Conservation (phyloP, 1,140 invertebrate genomes). For the Drosophila micromelanica region DNA sequence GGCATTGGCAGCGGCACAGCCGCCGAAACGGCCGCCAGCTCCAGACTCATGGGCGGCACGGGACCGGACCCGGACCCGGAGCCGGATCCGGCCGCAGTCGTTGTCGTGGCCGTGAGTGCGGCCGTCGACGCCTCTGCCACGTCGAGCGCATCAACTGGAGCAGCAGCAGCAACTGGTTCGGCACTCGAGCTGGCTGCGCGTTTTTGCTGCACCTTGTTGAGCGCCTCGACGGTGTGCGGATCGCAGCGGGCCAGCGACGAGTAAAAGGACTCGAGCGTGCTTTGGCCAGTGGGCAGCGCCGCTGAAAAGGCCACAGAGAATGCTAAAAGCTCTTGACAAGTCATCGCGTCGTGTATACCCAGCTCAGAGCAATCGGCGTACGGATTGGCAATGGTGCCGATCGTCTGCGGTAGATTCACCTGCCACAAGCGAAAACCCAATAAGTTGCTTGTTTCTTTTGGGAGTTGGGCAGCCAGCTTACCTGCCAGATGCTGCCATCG, state of each 20-base stretch:
- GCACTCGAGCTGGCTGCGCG: slow-evolving; percentile 1
- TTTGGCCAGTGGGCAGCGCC: slow-evolving; percentile 94
- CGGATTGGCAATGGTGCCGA: slow-evolving; percentile 78
- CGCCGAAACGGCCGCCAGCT: slow-evolving; percentile 37
- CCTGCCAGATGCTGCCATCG: slow-evolving; percentile 89
- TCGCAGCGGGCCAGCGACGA: slow-evolving; percentile 89
- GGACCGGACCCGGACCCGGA: not conserved
- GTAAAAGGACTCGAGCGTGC: slow-evolving; percentile 92
- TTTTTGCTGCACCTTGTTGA: slow-evolving; percentile 56
- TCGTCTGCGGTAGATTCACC: slow-evolving; percentile 82
- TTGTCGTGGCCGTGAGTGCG: not conserved
- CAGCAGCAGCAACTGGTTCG: not conserved
- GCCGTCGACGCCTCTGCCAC: not conserved
- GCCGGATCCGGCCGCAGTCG: not conserved
- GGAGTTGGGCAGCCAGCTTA: too few species aligned
- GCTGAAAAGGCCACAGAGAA: slow-evolving; percentile 95
- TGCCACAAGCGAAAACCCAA: slow-evolving; percentile 12
- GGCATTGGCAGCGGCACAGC: slow-evolving; percentile 23
- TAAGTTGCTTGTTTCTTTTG: too few species aligned
- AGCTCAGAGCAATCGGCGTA: slow-evolving; percentile 85
- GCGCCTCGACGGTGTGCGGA: slow-evolving; percentile 72
- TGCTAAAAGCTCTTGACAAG: slow-evolving; percentile 95
- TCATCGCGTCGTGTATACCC: slow-evolving; percentile 88
- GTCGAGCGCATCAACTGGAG: not conserved
- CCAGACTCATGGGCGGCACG: slow-evolving; percentile 2